Base-by-base conservation (phyloP, 2,797 vertebrate genomes). In the Glossophaga mutica region DNA sequence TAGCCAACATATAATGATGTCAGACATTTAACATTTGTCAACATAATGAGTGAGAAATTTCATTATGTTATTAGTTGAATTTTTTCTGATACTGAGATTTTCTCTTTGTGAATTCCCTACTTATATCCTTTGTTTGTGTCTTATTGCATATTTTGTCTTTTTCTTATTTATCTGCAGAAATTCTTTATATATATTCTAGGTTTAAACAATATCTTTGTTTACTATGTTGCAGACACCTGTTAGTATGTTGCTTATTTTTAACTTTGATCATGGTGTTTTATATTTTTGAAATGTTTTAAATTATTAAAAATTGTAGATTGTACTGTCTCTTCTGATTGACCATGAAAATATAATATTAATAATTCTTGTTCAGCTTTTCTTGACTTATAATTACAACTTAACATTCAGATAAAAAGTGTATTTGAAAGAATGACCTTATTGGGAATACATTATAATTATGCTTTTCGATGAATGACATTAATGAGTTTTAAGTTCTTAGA, bases 381-480 rank as follows among this genome's bases (percentile, higher is more conserved):
- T 95, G 48, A 90, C n/a, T 94, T 96, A 71, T 79, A 87, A n/a
- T 83, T 89, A 8, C 19, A 94, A 79, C 5, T 95, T 94, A 67
- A 93, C 42, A 88, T 71, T 73, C 29, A 96, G 50, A 29, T 52
- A 94, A 67, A 92, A 55, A 89, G 62, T 55, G 16, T 86, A 62
- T 83, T 93, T 95, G 34, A 85, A 92, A 97, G 37, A 84, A 90
- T 79, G 46, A 81, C n/a, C 18, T 88, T 92, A 59, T 50, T 92
- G 37, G 32, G 59, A 87, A 92, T 77, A 88, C 11, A 68, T 86
- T 87, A 82, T 86, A 82, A 71, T 87, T 79, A 70, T 55, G 39
- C 15, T 90, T 85, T 16, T 90, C 22, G 39, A 90, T 87, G 26
- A 83, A 50, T 71, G 26, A 70, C 22, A 46, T 83, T 68, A 77